Conservation (phyloP, 2,888 invertebrate genomes). For the Cheilosia urbana region DNA sequence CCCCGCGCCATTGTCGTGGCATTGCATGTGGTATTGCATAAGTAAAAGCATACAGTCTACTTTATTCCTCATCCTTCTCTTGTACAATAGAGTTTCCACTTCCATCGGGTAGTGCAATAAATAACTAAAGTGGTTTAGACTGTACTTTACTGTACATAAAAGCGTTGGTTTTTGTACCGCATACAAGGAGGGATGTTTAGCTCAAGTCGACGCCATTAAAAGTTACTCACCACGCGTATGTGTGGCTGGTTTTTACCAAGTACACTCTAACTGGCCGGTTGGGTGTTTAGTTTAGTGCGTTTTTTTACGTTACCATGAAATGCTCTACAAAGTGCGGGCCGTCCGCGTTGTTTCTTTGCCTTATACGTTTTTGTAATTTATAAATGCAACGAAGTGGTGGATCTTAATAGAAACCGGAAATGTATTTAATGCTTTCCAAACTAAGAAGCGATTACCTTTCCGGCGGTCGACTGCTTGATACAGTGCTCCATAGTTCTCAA, state of each 20-base stretch:
- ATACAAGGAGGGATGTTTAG: constrained; percentile 29
- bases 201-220: constrained; percentile 45
- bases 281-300: constrained; percentile 6
- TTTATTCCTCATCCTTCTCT: background rate
- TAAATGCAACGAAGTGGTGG: constrained; percentile 50
- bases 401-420: constrained; percentile 58
- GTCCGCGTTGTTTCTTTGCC: background rate
- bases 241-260: constrained; percentile 1
- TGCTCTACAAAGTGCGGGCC: constrained; percentile 5
- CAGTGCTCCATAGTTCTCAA: no score
- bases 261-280: background rate
- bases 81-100: constrained; percentile 23
- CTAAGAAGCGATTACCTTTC: constrained; percentile 8
- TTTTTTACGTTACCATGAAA: background rate
- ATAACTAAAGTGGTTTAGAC: constrained; percentile 59
- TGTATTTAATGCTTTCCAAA: constrained; percentile 45
- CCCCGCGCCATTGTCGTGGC: background rate
- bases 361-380: constrained; percentile 42
- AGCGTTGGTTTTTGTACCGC: constrained; percentile 17
- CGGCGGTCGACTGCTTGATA: no score
- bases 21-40: constrained; percentile 5
- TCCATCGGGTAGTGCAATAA: constrained; percentile 35
- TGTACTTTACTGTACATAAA: constrained; percentile 18
- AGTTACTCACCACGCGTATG: constrained; percentile 25
- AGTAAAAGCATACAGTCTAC: constrained; percentile 2